phyloP scores from a whole-genome alignment of 2,113 vertebrate species.

The Scolopax mira region DNA sequence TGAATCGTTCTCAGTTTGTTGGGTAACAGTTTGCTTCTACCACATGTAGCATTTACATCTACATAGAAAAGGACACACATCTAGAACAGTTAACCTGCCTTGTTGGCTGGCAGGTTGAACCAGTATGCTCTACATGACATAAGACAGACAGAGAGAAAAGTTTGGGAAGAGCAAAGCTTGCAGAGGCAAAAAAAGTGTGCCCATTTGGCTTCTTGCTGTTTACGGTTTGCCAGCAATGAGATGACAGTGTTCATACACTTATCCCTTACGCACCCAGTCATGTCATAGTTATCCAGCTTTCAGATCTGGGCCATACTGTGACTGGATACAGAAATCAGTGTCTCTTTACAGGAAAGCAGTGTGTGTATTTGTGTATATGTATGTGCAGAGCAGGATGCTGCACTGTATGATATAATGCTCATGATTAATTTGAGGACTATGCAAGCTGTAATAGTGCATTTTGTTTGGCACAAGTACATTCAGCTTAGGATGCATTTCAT shows the following conservation, averaged over 20 bases:
- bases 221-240: neutral
- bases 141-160: neutral
- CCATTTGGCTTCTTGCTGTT: neutral
- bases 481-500: neutral
- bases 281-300: neutral
- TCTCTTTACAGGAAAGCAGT: neutral
- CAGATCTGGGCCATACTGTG: neutral
- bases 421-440: neutral
- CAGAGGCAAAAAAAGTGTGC: neutral
- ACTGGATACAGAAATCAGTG: neutral
- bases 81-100: neutral
- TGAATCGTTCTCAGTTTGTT: neutral
- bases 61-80: neutral
- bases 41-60: neutral
- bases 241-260: neutral
- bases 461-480: neutral
- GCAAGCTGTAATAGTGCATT: neutral
- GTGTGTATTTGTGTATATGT: neutral
- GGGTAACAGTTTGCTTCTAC: neutral
- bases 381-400: neutral
- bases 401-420: accelerated
- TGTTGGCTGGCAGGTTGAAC: neutral
- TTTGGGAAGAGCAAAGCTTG: neutral
- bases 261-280: neutral
- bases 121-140: accelerated